phyloP scores from a whole-genome alignment of 2,797 vertebrate species.

The Rousettus madagascariensis region DNA sequence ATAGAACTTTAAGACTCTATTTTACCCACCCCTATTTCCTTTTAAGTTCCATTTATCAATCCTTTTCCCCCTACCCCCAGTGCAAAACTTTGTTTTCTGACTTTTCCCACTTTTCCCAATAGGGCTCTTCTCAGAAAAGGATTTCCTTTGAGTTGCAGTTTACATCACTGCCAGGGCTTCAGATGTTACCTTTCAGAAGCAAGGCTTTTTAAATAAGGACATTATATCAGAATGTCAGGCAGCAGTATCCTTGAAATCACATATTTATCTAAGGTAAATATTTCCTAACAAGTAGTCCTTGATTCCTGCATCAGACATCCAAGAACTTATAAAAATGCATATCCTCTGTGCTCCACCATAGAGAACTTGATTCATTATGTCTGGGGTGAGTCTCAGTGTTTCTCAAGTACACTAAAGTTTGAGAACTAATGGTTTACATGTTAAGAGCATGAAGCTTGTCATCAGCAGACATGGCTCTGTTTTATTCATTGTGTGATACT shows the following conservation, averaged over 20 bases:
- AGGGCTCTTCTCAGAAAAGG: neutral
- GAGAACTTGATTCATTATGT: neutral
- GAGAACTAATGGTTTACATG: neutral
- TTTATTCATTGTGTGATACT: neutral
- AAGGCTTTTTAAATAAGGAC: neutral
- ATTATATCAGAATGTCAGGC: neutral
- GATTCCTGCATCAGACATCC: neutral
- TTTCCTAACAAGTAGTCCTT: neutral
- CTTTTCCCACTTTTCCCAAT: neutral
- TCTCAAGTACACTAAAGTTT: neutral
- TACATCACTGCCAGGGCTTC: neutral
- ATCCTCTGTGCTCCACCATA: neutral
- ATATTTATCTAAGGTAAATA: neutral
- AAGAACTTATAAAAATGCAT: neutral
- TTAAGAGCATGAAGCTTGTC: neutral
- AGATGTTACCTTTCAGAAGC: neutral
- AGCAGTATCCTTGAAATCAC: neutral
- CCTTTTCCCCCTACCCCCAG: neutral
- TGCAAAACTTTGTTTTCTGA: neutral
- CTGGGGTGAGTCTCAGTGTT: neutral
- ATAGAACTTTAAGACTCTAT: neutral
- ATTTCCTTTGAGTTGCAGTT: constrained; percentile 14
- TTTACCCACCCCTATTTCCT: neutral
- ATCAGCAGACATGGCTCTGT: neutral
- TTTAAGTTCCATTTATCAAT: neutral